Base-by-base conservation (phyloP, 2,888 invertebrate genomes). In the Sminthurinus aureus region DNA sequence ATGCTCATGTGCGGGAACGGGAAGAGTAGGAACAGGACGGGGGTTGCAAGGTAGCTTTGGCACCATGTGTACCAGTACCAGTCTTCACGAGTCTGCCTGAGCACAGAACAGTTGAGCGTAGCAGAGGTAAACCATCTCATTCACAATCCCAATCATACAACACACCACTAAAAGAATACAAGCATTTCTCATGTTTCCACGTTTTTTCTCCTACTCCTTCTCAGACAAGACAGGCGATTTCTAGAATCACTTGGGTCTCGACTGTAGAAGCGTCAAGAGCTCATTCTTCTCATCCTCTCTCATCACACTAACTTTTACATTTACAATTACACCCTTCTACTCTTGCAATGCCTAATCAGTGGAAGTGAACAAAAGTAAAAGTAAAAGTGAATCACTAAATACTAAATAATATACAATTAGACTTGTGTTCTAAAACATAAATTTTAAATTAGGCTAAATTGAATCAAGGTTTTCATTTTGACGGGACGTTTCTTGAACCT, bases 1-100 rank as follows among this genome's bases (percentile, higher is more conserved):
- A 76, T 76, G 76, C 76, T 76, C 76, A 76, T 76, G 76, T 76
- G 76, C 76, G 52, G 58, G 76, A 52, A 58, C 52, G 4, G n/a
- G 38, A 38, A 38, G 38, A 38, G 38, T 38, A 38, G 38, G 38
- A 20, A 26, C 13, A 22, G 24, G 22, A 76, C 51, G 76, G n/a
- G 58, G 76, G 76, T 76, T 76, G 76, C 20, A 76, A 52, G 51
- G 76, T 24, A 26, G 74, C 24, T 18, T 26, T 74, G 38, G 8
- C 24, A 74, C 74, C 15, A 22, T 26, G 15, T 18, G 74, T 18
- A 74, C 18, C 24, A 9, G 74, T 18, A 74, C 18, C 24, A 9
- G 8, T 26, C 12, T 18, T 26, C 38, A 76, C 76, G 9, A 58
- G 58, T 58, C 15, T 15, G 58, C 58, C 13, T 15, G 58, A 58